Conservation (phyloP, 2,888 invertebrate genomes). For the Drosophila kuntzei region DNA sequence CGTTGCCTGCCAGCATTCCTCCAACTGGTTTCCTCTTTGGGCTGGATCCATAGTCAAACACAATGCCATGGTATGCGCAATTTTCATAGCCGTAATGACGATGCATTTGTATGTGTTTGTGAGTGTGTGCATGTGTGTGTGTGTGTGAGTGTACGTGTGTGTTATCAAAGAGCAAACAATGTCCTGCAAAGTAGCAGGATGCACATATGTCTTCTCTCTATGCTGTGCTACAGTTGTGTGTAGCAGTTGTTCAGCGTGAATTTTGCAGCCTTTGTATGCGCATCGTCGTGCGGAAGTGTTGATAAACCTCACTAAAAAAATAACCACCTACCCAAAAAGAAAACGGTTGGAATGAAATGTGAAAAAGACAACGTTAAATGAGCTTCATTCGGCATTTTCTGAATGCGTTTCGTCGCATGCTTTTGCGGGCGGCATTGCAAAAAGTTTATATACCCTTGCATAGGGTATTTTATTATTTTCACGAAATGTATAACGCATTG, state of each 20-base stretch:
- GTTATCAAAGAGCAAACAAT: constrained; percentile 80
- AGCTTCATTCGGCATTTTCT: constrained; percentile 49
- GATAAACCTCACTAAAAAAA: constrained; percentile 63
- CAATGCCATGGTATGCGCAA: constrained; percentile 75
- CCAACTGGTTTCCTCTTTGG: constrained; percentile 16
- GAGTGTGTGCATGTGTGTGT: no score
- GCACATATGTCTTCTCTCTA: constrained; percentile 64
- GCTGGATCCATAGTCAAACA: constrained; percentile 61
- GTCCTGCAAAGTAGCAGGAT: constrained; percentile 80
- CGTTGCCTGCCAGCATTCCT: constrained; percentile 38
- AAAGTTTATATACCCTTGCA: not conserved
- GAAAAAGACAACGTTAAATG: constrained; percentile 33
- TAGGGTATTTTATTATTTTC: not conserved
- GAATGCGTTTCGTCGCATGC: constrained; percentile 33
- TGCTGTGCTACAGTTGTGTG: constrained; percentile 24
- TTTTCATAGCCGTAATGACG: constrained; percentile 76
- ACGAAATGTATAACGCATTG: no score
- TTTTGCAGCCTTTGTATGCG: constrained; percentile 75
- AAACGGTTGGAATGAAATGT: not conserved
- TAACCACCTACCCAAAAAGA: not conserved
- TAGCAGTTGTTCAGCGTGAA: constrained; percentile 56
- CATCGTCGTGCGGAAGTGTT: constrained; percentile 78
- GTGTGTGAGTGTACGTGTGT: constrained; percentile 31
- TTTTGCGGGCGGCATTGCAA: constrained; percentile 26
- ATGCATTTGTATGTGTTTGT: constrained; percentile 35